Base-by-base conservation (phyloP, 1,140 invertebrate genomes). In the Cepaea nemoralis region DNA sequence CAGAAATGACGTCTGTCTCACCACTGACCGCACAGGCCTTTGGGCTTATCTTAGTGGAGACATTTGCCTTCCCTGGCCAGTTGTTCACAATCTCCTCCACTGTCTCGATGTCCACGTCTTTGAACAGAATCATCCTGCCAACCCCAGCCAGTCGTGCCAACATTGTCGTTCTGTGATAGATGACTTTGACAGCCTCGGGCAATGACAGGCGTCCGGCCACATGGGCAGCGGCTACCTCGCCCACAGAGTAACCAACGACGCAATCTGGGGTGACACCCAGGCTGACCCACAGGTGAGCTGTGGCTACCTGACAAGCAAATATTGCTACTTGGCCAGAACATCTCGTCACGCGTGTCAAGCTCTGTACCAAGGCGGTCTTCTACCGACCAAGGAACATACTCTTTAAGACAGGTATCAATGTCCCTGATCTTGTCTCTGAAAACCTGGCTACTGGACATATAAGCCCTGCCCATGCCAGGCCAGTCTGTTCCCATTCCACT, bases 211-310 rank as follows among this genome's bases (percentile, higher is more conserved):
- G 50, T 0, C 87, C 87, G 48, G 83, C 37, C 31, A 84, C 67
- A 78, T 86, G 83, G 40, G 87, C 86, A 0, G 87, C 87, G 1
- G 87, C 87, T 31, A 89, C 88, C 69, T 89, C 88, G 1, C 88
- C 88, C 1, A 89, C 85, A 0, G 86, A 88, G 75, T 89, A 87
- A 0, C 88, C 88, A 16, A 89, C 66, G 73, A 89, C 79, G n/a
- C 59, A 76, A 63, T 84, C 79, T 27, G 88, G 85, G n/a, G 16
- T 35, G 19, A 89, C 82, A 5, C 87, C 87, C 22, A 73, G 70
- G 33, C 70, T 45, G 39, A 81, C 77, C 87, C 87, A 89, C 19
- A 88, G 16, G n/a, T 67, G 42, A 0, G 75, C 79, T 8, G 87
- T 71, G 0, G 70, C 88, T 22, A 89, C 82, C 80, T 89, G 88